A percentile compares a stretch with the other conserved stretches of the same genome.
phyloP scores from a whole-genome alignment of 2,888 invertebrate genomes.

The Caenorhabditis plicata region DNA sequence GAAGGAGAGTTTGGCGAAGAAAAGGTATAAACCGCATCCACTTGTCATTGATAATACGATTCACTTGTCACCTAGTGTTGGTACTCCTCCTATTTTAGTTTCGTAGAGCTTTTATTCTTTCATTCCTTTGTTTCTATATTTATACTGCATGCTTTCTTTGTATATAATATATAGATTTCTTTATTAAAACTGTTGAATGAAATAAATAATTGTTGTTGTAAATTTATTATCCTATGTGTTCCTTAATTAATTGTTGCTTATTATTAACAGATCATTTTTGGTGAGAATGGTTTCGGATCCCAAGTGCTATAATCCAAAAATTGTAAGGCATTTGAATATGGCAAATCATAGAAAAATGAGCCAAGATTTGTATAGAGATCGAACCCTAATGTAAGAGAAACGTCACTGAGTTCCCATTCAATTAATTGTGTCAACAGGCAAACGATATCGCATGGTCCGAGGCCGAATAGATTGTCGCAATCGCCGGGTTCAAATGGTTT shows the following conservation, averaged over 20 bases:
- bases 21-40: conserved; percentile 70
- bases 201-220: background rate
- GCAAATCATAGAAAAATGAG: conserved; percentile 65
- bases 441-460: conserved; percentile 40
- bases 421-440: conserved; percentile 21
- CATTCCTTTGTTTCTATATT: background rate
- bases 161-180: too few species aligned
- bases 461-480: conserved; percentile 21
- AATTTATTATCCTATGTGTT: background rate
- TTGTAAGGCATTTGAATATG: conserved; percentile 69
- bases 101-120: conserved; percentile 4
- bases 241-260: background rate
- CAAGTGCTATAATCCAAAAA: conserved; percentile 89
- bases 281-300: conserved; percentile 89
- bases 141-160: conserved; percentile 4
- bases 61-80: background rate
- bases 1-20: conserved; percentile 82
- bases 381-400: conserved; percentile 58
- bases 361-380: conserved; percentile 65
- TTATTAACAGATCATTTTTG: conserved; percentile 85
- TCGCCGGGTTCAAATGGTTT: background rate
- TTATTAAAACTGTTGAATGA: background rate
- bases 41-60: conserved; percentile 1
- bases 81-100: conserved; percentile 14
- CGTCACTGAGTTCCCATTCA: background rate